Evolutionary conservation across 2,797 vertebrate species (phyloP).

Genomic region (Alexandromys oeconomus): DNA sequence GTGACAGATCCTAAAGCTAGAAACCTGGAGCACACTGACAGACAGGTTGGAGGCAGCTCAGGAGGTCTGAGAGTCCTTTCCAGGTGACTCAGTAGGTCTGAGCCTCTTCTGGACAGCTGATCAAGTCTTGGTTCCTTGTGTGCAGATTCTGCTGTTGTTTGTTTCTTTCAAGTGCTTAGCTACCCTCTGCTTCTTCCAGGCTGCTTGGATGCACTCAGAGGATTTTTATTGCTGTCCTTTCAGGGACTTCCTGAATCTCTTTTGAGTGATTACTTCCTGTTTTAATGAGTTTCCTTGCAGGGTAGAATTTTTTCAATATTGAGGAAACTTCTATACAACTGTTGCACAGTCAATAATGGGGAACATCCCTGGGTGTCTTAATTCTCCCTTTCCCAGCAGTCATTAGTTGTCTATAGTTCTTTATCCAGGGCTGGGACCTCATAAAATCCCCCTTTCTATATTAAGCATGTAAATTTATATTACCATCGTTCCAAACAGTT

Average conservation of each 20-base stretch:
- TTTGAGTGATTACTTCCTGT: not conserved
- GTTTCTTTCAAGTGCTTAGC: not conserved
- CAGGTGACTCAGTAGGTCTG: fast-evolving
- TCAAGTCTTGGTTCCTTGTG: not conserved
- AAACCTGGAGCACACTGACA: not conserved
- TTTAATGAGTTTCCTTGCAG: not conserved
- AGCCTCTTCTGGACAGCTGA: too few relatives aligned
- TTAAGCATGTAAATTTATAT: not conserved
- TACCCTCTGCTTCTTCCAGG: not conserved
- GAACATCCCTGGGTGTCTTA: not conserved
- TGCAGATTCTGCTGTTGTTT: not conserved
- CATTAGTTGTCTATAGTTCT: not conserved
- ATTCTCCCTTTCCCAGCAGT: not conserved
- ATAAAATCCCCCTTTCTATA: not conserved
- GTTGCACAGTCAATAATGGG: not conserved
- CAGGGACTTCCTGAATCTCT: not conserved
- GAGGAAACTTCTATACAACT: not conserved
- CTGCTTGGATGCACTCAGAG: not conserved
- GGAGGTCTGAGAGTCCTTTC: not conserved
- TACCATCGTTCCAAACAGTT: not conserved
- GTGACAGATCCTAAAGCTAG: not conserved
- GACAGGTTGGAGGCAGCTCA: not conserved
- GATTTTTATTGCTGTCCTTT: not conserved
- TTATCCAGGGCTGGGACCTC: not conserved
- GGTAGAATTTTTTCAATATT: not conserved